Base-by-base conservation (phyloP, 1,140 invertebrate species). In the Ooceraea biroi region DNA sequence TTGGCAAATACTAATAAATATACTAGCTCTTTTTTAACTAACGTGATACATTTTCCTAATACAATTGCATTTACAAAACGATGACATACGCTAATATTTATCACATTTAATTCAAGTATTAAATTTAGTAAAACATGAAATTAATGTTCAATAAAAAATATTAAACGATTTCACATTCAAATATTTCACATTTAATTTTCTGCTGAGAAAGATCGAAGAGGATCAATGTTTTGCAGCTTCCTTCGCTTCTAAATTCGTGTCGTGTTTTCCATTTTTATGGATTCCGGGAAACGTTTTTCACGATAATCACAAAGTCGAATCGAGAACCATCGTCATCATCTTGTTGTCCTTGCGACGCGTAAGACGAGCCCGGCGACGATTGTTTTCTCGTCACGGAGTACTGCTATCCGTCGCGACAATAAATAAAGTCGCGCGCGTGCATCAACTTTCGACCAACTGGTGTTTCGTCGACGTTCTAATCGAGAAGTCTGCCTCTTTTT, bases 391-490 rank as follows among this genome's bases (percentile, higher is more conserved):
- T 69, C 22, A 68, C 22, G 14, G 30, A 78, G 65, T 36, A 68
- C 36, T 30, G 19, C 14, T 44, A 58, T 25, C 10, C 36, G 17
- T 41, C 8, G 4, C 27, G 12, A 65, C 22, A 74, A 80, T 36
- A 69, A 48, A 84, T 41, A 80, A 68, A 78, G 44, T 63, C 63
- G 22, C 50, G 14, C 41, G 25, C n/a, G n/a, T n/a, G 36, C 69
- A 69, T 69, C 63, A 50, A 27, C 22, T 78, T 78, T 78, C 76
- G 17, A 57, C 36, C n/a, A n/a, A n/a, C n/a, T n/a, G n/a, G 3
- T 57, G 74, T 78, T 68, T 27, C 25, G 11, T n/a, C 11, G 11
- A n/a, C 41, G 36, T 41, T 2, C 12, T 44, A 10, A 65, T 76
- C 44, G 44, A 76, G n/a, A 76, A 8, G 44, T 44, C 65, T 65